These are phyloP conservation scores for Rhinogobius similis DNA, from an alignment of 2,113 vertebrate genomes.

Conservation along the genomic window DNA sequence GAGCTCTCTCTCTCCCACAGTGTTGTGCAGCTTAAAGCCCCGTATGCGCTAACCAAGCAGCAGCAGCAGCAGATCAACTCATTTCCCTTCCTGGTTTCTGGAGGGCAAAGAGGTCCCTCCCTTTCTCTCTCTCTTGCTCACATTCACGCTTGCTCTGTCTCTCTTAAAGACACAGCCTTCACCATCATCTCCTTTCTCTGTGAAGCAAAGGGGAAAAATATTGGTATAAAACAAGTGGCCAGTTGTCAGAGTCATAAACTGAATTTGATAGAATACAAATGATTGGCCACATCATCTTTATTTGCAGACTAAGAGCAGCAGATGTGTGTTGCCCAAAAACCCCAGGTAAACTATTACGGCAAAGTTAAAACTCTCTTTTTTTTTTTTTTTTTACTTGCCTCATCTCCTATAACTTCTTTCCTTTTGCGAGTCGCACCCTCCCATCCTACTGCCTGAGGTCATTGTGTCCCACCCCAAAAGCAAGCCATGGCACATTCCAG, in stretches of 20 bases:
- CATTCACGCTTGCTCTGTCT: constrained; percentile 68
- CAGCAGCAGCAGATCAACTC: constrained; percentile 85
- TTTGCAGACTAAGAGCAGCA: not conserved
- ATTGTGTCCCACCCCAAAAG: constrained; percentile 84
- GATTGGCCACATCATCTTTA: constrained; percentile 49
- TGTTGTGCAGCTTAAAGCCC: constrained; percentile 83
- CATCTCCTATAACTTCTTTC: constrained; percentile 58
- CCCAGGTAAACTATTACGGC: constrained; percentile 32
- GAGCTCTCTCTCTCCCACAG: constrained; percentile 73
- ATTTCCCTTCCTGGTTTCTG: constrained; percentile 90
- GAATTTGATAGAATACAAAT: constrained; percentile 42
- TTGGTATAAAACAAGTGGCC: constrained; percentile 42
- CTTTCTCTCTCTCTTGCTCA: constrained; percentile 80
- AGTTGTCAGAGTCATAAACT: constrained; percentile 43
- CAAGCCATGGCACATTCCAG: constrained; percentile 79
- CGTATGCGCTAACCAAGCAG: constrained; percentile 84
- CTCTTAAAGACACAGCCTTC: constrained; percentile 84
- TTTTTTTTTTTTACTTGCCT: constrained; percentile 22
- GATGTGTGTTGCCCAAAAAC: not conserved
- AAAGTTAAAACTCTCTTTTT: constrained; percentile 26
- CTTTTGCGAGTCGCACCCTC: constrained; percentile 75
- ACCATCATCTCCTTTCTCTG: constrained; percentile 49
- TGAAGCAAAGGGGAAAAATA: constrained; percentile 58
- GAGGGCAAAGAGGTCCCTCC: constrained; percentile 89
- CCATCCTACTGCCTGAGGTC: constrained; percentile 80